Conservation (phyloP, 2,113 vertebrate species). For the Sinocyclocheilus grahami region DNA sequence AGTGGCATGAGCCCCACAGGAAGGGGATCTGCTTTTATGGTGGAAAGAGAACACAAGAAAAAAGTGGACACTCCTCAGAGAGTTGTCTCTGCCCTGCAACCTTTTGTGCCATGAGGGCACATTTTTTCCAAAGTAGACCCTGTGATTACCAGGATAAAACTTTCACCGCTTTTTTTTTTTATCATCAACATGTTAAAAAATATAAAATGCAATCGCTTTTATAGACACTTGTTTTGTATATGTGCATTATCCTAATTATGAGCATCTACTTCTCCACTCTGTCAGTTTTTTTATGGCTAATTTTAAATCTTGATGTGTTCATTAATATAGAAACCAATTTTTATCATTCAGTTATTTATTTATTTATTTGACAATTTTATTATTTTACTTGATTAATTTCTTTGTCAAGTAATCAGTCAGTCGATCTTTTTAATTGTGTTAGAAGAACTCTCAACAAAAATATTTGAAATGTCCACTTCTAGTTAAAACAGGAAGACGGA, state of each 20-base stretch:
- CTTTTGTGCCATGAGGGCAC: background rate
- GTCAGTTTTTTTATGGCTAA: too few species aligned
- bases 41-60: background rate
- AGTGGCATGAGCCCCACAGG: background rate
- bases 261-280: background rate
- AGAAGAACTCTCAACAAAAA: background rate
- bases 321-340: background rate
- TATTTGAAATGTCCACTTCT: background rate
- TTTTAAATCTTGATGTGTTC: too few species aligned
- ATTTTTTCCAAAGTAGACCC: background rate
- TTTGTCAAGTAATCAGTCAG: background rate
- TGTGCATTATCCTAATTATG: background rate
- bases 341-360: background rate
- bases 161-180: background rate
- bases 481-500: slow-evolving; percentile 11
- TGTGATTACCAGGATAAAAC: background rate
- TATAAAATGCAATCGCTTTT: background rate
- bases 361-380: background rate
- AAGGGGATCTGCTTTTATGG: background rate
- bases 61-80: background rate
- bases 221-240: background rate
- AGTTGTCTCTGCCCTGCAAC: background rate
- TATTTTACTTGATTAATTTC: background rate
- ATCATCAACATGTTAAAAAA: background rate
- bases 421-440: background rate